phyloP scores from a whole-genome alignment of 1,140 invertebrate species.

The Drosophila funebris region DNA sequence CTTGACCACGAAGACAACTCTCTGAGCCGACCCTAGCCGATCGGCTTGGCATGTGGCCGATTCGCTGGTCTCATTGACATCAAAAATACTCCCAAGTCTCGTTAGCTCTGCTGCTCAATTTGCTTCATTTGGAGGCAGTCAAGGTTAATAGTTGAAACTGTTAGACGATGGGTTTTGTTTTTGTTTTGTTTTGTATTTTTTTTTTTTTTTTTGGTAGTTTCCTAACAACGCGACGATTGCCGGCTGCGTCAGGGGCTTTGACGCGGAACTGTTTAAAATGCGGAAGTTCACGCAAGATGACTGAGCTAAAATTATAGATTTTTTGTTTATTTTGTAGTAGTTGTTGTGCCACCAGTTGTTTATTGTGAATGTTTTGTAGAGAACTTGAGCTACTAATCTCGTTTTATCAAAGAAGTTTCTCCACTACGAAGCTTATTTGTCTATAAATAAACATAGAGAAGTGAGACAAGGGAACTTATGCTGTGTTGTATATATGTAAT shows the following conservation, averaged over 20 bases:
- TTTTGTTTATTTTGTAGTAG: slow-evolving; percentile 28
- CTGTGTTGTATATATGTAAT: background rate
- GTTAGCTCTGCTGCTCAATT: slow-evolving; percentile 27
- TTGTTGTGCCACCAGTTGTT: slow-evolving; percentile 32
- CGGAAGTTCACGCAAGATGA: slow-evolving; percentile 65
- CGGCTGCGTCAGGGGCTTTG: slow-evolving; percentile 55
- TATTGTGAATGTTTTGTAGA: slow-evolving; percentile 3
- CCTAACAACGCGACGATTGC: background rate
- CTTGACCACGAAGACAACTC: slow-evolving; percentile 52
- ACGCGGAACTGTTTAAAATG: slow-evolving; percentile 71
- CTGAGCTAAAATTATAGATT: slow-evolving; percentile 36
- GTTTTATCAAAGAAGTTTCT: slow-evolving; percentile 26
- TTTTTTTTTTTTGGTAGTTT: background rate
- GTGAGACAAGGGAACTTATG: no score
- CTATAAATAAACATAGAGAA: background rate
- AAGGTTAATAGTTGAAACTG: slow-evolving; percentile 81
- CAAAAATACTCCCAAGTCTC: slow-evolving; percentile 48
- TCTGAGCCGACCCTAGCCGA: background rate
- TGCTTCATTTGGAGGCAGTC: slow-evolving; percentile 33
- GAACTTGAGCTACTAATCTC: slow-evolving; percentile 72
- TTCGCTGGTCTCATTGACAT: slow-evolving; percentile 71
- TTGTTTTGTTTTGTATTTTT: slow-evolving; percentile 9
- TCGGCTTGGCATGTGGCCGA: slow-evolving; percentile 3
- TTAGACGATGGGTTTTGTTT: slow-evolving; percentile 39
- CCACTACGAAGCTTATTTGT: background rate